These are phyloP conservation scores for Papilio glaucus DNA, from an alignment of 1,140 invertebrate genomes.

Conservation along the genomic window DNA sequence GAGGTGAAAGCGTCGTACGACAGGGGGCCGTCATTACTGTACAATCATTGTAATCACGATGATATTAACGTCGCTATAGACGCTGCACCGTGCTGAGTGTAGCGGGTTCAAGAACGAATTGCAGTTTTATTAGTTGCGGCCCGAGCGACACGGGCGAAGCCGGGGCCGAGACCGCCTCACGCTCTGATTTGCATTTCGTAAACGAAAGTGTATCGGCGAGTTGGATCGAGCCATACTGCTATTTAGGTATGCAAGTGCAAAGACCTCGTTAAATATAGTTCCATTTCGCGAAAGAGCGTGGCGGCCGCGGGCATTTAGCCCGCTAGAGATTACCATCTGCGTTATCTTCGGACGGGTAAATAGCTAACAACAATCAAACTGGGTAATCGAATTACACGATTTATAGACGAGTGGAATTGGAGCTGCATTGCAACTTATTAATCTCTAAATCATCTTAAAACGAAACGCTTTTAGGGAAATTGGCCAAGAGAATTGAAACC, in stretches of 20 bases:
- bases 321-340: conserved; percentile 33
- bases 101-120: conserved; percentile 58
- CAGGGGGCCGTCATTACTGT: conserved; percentile 59
- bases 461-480: not conserved
- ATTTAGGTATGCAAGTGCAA: conserved; percentile 51
- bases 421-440: conserved; percentile 4
- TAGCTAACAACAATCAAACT: conserved; percentile 11
- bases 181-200: conserved; percentile 75
- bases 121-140: conserved; percentile 52
- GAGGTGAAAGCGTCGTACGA: conserved; percentile 63
- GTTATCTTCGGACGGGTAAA: conserved; percentile 28
- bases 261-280: conserved; percentile 41
- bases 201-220: conserved; percentile 73
- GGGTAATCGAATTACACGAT: conserved; percentile 25
- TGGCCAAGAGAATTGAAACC: not conserved
- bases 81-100: conserved; percentile 48
- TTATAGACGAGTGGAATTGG: not conserved
- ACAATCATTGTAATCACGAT: conserved; percentile 63
- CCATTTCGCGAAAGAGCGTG: conserved; percentile 36
- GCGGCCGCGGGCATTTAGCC: conserved; percentile 46
- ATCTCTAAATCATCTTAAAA: conserved; percentile 12
- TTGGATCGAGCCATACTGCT: conserved; percentile 60
- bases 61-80: conserved; percentile 49
- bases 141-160: conserved; percentile 56
- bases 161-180: conserved; percentile 58